These are phyloP conservation scores for Hemicrepidius hirtus DNA, from an alignment of 2,888 invertebrate species.

Conservation along the genomic window DNA sequence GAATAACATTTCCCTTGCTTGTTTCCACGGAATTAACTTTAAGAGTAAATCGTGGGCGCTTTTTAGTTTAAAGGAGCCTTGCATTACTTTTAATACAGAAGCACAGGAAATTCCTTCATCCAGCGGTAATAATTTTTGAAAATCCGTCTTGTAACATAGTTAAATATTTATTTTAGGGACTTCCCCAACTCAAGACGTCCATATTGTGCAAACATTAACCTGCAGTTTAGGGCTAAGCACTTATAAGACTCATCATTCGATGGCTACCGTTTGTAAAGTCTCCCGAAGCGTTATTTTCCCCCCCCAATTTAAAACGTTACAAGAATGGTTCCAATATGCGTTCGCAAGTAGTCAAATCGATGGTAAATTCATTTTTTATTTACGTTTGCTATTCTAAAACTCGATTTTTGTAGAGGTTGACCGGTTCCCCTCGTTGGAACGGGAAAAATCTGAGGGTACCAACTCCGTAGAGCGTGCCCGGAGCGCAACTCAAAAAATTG, in stretches of 20 bases:
- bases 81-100: slow-evolving; percentile 94
- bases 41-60: slow-evolving; percentile 97
- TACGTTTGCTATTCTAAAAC: not conserved
- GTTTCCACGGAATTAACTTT: slow-evolving; percentile 98
- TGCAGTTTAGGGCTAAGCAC: slow-evolving; percentile 88
- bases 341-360: slow-evolving; percentile 96
- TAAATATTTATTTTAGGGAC: slow-evolving; percentile 43
- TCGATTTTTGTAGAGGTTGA: slow-evolving; percentile 82
- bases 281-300: slow-evolving; percentile 94
- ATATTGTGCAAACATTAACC: slow-evolving; percentile 93
- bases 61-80: slow-evolving; percentile 94
- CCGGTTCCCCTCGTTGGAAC: slow-evolving; percentile 91
- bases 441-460: slow-evolving; percentile 79
- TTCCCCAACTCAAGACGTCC: slow-evolving; percentile 78
- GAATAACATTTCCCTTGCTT: slow-evolving; percentile 94
- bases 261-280: slow-evolving; percentile 96
- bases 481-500: slow-evolving; percentile 76
- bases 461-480: slow-evolving; percentile 76
- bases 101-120: slow-evolving; percentile 89
- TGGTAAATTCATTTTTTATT: slow-evolving; percentile 78
- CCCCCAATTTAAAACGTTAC: slow-evolving; percentile 94
- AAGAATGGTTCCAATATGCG: slow-evolving; percentile 98
- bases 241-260: slow-evolving; percentile 85
- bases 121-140: slow-evolving; percentile 72
- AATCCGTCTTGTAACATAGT: not conserved